These are phyloP conservation scores for Pectinophora gossypiella DNA, from an alignment of 1,140 invertebrate species.

Conservation along the genomic window DNA sequence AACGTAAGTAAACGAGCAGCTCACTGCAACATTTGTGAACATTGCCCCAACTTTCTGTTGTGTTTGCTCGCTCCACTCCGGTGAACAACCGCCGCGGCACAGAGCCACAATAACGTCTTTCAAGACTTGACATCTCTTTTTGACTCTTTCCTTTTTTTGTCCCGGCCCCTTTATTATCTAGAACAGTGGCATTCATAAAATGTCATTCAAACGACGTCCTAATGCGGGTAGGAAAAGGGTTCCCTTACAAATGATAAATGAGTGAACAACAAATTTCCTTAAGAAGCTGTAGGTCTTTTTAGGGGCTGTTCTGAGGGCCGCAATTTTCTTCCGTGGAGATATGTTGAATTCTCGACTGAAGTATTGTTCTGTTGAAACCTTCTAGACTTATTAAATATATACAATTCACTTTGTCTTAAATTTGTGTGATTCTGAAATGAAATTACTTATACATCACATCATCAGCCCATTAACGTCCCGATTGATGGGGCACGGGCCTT, in stretches of 20 bases:
- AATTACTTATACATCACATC: neutral
- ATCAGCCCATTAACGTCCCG: too few relatives aligned
- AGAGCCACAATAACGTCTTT: neutral
- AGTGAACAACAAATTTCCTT: neutral
- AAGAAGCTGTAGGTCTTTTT: neutral
- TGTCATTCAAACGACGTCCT: neutral
- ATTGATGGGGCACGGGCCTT: too few relatives aligned
- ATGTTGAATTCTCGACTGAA: neutral
- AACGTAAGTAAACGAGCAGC: too few relatives aligned
- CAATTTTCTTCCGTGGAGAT: neutral
- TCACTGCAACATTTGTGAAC: too few relatives aligned
- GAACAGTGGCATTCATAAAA: neutral
- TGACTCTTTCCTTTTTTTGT: neutral
- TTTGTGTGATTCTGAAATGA: neutral
- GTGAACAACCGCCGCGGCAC: neutral
- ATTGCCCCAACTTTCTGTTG: too few relatives aligned
- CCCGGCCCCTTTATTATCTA: neutral
- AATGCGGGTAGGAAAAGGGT: neutral
- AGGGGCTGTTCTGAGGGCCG: neutral
- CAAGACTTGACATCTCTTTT: neutral
- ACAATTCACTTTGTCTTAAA: neutral
- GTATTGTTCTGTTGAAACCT: neutral
- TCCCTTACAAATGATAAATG: neutral
- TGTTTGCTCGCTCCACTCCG: neutral
- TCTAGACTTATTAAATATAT: neutral